Conservation (phyloP, 2,797 vertebrate species). For the Hypotaenidia philippensis region DNA sequence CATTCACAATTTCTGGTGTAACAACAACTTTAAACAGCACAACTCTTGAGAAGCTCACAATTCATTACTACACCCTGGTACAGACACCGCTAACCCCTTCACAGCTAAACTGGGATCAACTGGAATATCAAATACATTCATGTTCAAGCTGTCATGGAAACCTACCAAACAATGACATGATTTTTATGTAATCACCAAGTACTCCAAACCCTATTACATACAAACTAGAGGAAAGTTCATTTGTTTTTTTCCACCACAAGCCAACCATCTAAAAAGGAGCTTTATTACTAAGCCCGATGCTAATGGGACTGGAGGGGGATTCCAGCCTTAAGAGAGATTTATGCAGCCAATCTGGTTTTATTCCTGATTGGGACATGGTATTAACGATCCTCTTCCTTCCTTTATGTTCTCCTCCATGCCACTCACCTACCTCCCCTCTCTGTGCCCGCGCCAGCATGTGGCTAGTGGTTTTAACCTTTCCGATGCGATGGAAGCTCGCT, state of each 20-base stretch:
- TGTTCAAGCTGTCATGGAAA: background rate
- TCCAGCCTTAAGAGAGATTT: background rate
- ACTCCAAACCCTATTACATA: background rate
- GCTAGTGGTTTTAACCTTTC: background rate
- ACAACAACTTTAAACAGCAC: background rate
- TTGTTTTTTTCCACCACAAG: background rate
- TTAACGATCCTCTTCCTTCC: constrained; percentile 26
- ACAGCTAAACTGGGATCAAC: background rate
- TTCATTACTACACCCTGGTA: too few species aligned
- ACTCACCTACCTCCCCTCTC: background rate
- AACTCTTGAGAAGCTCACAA: background rate
- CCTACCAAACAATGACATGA: background rate
- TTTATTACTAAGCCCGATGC: background rate
- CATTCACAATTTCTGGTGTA: background rate
- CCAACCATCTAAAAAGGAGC: background rate
- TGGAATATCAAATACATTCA: background rate
- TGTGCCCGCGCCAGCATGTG: background rate
- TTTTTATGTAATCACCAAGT: background rate
- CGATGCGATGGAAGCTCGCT: constrained; percentile 22
- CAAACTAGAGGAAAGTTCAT: background rate
- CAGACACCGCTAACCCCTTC: background rate
- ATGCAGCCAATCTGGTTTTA: background rate
- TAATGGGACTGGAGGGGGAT: background rate
- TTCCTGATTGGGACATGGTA: background rate
- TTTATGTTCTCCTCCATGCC: background rate